Percentiles rank a stretch among this genome's conserved stretches.
Conservation (phyloP, 2,888 invertebrate species). For the Hirtodrosophila cameraria region DNA sequence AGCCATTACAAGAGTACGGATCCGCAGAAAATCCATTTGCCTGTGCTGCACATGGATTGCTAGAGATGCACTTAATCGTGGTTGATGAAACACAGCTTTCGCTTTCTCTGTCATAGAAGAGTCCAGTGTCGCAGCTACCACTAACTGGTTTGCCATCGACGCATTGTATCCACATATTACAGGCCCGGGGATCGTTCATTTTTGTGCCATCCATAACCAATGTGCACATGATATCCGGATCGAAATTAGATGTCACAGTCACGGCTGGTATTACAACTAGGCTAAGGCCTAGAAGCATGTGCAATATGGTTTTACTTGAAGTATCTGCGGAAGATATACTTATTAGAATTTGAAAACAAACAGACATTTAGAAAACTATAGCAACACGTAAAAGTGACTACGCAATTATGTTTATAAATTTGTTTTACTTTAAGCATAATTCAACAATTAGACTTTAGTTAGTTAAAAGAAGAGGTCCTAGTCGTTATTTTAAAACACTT, state of each 20-base stretch:
- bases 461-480: no score
- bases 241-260: constrained; percentile 43
- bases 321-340: constrained; percentile 2
- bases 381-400: no score
- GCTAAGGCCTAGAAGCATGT: constrained; percentile 7
- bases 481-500: no score
- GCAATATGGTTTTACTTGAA: neutral
- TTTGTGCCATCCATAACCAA: constrained; percentile 71
- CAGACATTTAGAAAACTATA: no score
- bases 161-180: constrained; percentile 77
- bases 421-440: no score
- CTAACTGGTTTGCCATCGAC: constrained; percentile 58
- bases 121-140: constrained; percentile 62
- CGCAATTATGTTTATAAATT: no score
- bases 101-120: constrained; percentile 70
- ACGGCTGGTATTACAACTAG: neutral
- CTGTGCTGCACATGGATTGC: constrained; percentile 68
- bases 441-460: no score
- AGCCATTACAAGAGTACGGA: constrained; percentile 77
- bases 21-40: constrained; percentile 71
- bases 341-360: neutral
- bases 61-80: constrained; percentile 69
- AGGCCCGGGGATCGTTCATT: constrained; percentile 78
- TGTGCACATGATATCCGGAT: constrained; percentile 66
- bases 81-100: constrained; percentile 56